These are phyloP conservation scores for Aramus guarauna DNA, from an alignment of 2,113 vertebrate species.

Conservation along the genomic window DNA sequence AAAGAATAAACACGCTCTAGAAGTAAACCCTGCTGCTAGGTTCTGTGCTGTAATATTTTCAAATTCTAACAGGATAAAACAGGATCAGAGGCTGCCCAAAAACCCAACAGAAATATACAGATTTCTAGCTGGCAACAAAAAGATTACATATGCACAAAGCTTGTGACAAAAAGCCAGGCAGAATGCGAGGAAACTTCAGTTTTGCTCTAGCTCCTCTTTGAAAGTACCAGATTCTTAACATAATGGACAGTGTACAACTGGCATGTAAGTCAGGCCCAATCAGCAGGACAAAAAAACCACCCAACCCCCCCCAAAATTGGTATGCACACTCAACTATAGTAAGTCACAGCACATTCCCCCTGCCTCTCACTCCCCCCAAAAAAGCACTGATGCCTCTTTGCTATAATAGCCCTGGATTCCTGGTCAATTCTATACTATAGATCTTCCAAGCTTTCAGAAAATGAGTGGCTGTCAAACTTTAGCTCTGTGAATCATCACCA, in stretches of 20 bases:
- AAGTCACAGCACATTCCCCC: neutral
- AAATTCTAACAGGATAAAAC: neutral
- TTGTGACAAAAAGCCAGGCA: neutral
- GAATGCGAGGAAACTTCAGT: neutral
- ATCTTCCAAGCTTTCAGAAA: neutral
- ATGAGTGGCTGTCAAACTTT: neutral
- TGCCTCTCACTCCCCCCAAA: too few species aligned
- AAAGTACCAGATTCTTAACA: neutral
- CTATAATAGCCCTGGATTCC: neutral
- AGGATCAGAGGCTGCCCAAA: neutral
- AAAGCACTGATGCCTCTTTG: neutral
- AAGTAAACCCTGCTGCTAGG: neutral
- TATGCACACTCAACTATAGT: neutral
- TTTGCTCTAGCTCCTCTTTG: neutral
- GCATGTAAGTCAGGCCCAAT: neutral
- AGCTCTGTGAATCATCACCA: neutral
- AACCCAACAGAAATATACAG: neutral
- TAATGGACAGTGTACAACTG: neutral
- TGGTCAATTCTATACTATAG: neutral
- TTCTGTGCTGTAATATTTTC: neutral
- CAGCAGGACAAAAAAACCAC: neutral
- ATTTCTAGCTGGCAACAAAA: neutral
- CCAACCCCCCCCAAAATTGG: neutral
- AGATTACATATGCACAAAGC: neutral
- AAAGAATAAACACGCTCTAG: neutral